Evolutionary conservation across 2,888 invertebrate species (phyloP), one percentile per base, ranked within the genome.

Genomic region (Amblyteles armatorius): DNA sequence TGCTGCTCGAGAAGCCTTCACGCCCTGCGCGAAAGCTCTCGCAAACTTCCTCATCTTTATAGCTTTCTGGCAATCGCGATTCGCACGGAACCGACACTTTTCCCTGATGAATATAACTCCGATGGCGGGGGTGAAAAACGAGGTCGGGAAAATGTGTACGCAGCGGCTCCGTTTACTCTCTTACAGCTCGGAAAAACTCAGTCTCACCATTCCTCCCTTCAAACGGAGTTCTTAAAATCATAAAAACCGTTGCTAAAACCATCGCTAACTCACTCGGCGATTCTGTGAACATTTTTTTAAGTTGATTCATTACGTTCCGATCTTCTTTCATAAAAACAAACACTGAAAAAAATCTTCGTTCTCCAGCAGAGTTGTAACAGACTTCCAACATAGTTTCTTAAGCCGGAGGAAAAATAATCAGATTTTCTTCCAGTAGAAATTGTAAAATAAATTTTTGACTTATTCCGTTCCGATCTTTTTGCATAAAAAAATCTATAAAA

Each of bases 71-170:
- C 29, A n/a, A 63, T 69, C 69, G 65, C 71, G 76, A 52, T 74
- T 71, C 63, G 65, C 63, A 33, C 13, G 71, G 76, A 71, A 71
- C 52, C 72, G 76, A 77, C 3, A 48, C 68, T 73, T 85, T 79
- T 55, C 83, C 85, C 85, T 85, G 89, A 89, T 88, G 84, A 87
- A 83, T 85, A 82, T 73, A 71, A 83, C 77, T 83, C 86, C 57
- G 72, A 76, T 48, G 6, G 52, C 71, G 48, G 52, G 16, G 40
- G 7, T 73, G 26, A n/a, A 52, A n/a, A 52, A 74, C 44, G 57
- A 7, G 74, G 44, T 74, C 63, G 63, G 71, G 26, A 63, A 50
- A 40, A 72, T 6, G 9, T 13, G 71, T 50, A 36, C 50, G 2
- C 50, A 22, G 6, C 50, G 26, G 29, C 44, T 44, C 63, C 65